These are phyloP conservation scores for Tiphia femorata DNA, from an alignment of 2,888 invertebrate genomes.

Conservation along the genomic window DNA sequence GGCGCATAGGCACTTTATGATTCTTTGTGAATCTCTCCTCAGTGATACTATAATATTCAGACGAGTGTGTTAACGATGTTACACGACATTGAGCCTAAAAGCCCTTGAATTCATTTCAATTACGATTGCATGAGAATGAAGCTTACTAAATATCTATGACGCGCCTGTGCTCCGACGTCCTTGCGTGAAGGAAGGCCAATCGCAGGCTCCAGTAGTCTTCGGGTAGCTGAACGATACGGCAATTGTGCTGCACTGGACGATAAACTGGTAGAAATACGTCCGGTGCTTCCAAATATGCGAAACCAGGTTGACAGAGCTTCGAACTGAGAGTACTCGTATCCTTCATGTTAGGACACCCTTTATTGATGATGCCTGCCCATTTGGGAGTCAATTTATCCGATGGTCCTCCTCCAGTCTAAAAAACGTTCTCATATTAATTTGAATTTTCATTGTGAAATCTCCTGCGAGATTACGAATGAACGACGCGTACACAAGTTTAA, in stretches of 20 bases:
- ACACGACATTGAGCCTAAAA: background rate
- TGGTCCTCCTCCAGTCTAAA: conserved; percentile 29
- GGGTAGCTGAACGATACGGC: conserved; percentile 43
- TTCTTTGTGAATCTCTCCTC: too few relatives aligned
- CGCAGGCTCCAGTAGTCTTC: conserved; percentile 37
- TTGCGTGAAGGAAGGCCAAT: conserved; percentile 45
- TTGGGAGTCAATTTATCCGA: conserved; percentile 37
- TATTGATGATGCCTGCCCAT: conserved; percentile 63
- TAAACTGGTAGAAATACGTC: conserved; percentile 56
- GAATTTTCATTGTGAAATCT: too few relatives aligned
- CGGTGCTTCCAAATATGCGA: conserved; percentile 65
- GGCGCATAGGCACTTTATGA: too few relatives aligned
- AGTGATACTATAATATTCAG: too few relatives aligned
- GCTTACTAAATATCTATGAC: conserved; percentile 59
- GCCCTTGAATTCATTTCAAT: too few relatives aligned
- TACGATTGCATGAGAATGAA: too few relatives aligned
- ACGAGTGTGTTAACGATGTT: background rate
- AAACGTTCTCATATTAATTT: too few relatives aligned
- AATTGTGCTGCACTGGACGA: conserved; percentile 34
- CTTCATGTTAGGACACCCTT: conserved; percentile 63
- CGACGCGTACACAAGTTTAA: too few relatives aligned
- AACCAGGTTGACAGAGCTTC: conserved; percentile 61
- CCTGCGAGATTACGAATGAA: too few relatives aligned
- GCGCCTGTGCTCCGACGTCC: conserved; percentile 49
- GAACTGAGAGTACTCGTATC: conserved; percentile 50